These are phyloP conservation scores for Anneissia japonica DNA, from an alignment of 35 echinoderm and acorn worm genomes.

Conservation along the genomic window DNA sequence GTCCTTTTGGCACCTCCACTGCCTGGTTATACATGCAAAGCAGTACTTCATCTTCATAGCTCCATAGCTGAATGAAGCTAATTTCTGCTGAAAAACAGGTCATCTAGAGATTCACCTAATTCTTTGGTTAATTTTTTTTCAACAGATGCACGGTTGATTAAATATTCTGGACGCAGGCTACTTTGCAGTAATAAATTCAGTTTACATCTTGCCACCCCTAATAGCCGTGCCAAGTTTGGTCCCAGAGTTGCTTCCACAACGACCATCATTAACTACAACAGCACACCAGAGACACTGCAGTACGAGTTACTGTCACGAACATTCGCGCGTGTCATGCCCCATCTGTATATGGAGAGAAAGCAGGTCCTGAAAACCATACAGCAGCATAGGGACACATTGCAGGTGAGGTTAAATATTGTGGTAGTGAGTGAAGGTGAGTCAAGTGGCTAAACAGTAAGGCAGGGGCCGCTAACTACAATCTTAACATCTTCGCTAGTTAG, in stretches of 20 bases:
- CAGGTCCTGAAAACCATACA: constrained; percentile 61
- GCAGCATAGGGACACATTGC: constrained; percentile 68
- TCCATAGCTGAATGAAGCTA: no score
- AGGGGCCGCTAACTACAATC: no score
- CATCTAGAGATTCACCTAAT: no score
- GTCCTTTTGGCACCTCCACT: no score
- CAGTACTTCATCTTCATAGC: no score
- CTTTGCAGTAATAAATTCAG: constrained; percentile 86
- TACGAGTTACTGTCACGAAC: constrained; percentile 76
- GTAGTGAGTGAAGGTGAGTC: no score
- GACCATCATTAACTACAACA: constrained; percentile 72
- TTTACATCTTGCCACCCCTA: constrained; percentile 76
- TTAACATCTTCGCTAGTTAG: no score
- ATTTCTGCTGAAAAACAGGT: no score
- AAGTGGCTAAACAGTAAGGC: no score
- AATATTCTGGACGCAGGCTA: constrained; percentile 82
- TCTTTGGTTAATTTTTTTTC: no score
- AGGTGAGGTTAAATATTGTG: no score
- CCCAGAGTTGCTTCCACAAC: constrained; percentile 77
- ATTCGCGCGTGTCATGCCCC: constrained; percentile 65
- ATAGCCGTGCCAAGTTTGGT: constrained; percentile 38
- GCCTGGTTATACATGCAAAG: no score
- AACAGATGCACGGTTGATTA: constrained; percentile 89
- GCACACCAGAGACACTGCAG: constrained; percentile 65
- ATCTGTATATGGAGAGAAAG: constrained; percentile 64